Conservation (phyloP, 2,888 invertebrate genomes). For the Nemapogon koenigi region DNA sequence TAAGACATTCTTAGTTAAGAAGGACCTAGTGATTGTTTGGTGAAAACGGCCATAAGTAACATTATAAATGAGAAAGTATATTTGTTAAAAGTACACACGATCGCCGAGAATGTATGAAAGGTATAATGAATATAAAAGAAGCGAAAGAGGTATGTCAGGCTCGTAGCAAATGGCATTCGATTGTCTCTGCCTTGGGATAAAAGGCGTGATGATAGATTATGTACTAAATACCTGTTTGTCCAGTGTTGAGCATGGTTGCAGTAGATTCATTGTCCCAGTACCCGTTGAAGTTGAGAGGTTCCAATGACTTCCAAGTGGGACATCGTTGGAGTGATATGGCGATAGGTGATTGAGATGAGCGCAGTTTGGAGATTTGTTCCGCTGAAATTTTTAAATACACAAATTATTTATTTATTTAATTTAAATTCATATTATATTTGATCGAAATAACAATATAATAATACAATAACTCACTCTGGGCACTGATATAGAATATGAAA, state of each 20-base stretch:
- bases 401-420: not conserved
- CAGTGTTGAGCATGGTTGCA: slow-evolving; percentile 69
- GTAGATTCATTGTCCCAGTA: slow-evolving; percentile 66
- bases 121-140: too few species aligned
- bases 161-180: too few species aligned
- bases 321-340: slow-evolving; percentile 53
- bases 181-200: too few species aligned
- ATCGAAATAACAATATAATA: not conserved
- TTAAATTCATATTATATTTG: not conserved
- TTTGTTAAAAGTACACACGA: too few species aligned
- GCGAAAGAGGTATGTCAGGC: too few species aligned
- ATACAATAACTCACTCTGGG: not conserved
- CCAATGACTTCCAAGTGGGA: slow-evolving; percentile 54
- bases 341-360: slow-evolving; percentile 70
- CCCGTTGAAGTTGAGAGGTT: slow-evolving; percentile 63
- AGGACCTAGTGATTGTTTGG: too few species aligned
- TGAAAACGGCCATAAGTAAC: too few species aligned
- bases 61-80: too few species aligned
- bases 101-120: too few species aligned
- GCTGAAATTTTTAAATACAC: slow-evolving; percentile 30
- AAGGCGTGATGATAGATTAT: not conserved
- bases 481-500: too few species aligned
- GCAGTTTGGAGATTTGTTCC: slow-evolving; percentile 48
- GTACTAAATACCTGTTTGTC: slow-evolving; percentile 64
- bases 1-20: too few species aligned